Conservation (phyloP, 2,888 invertebrate species). For the Pharmacophagus antenor region DNA sequence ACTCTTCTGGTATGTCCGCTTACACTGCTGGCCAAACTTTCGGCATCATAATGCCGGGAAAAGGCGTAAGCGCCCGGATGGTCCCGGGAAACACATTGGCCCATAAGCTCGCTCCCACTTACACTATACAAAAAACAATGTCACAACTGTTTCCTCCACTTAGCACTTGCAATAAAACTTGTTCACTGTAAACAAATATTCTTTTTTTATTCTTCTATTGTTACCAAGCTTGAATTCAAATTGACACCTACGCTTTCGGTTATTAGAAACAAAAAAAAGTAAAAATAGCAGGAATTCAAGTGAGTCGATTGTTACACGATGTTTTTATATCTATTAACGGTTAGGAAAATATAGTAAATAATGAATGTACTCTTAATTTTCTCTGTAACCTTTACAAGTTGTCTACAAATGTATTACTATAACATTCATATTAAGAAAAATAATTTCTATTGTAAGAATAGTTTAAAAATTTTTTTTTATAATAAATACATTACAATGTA, state of each 20-base stretch:
- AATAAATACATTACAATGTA: not conserved
- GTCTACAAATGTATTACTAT: no score
- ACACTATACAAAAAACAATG: constrained; percentile 38
- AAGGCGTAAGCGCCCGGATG: constrained; percentile 74
- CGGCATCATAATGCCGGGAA: constrained; percentile 71
- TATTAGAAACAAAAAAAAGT: constrained; percentile 16
- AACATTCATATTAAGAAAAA: not conserved
- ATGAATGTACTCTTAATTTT: not conserved
- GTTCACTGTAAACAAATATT: constrained; percentile 16
- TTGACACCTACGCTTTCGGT: constrained; percentile 22
- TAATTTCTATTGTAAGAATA: no score
- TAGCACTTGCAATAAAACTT: constrained; percentile 17
- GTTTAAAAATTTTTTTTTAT: not conserved
- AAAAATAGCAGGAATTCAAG: constrained; percentile 22
- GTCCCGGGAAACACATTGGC: constrained; percentile 88
- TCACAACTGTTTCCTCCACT: constrained; percentile 35
- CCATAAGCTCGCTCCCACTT: constrained; percentile 79
- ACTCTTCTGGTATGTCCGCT: constrained; percentile 60
- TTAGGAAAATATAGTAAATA: not conserved
- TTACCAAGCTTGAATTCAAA: constrained; percentile 29
- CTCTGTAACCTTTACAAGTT: no score
- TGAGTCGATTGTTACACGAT: constrained; percentile 19
- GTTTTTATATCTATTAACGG: not conserved
- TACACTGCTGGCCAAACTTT: constrained; percentile 68
- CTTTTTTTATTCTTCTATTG: constrained; percentile 9